Evolutionary conservation across 2,888 invertebrate genomes (phyloP).

Genomic region (Drosophila atripex): DNA sequence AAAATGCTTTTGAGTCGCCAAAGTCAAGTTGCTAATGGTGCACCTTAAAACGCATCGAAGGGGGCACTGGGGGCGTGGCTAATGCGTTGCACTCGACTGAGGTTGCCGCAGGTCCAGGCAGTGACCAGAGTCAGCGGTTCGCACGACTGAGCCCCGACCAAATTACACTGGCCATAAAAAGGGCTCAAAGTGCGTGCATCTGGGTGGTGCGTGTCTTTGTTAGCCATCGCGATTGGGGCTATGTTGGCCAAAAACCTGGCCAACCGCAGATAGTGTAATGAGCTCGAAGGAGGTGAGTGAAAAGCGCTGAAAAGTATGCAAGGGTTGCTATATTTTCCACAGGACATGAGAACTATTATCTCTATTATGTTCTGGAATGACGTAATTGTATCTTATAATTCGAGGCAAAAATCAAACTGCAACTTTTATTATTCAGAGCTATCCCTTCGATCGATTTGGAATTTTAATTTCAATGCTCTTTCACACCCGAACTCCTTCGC

Average conservation of each 20-base stretch:
- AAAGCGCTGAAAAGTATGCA: conserved; percentile 9
- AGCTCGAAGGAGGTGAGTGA: conserved; percentile 15
- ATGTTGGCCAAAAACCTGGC: conserved; percentile 9
- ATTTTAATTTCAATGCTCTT: not conserved
- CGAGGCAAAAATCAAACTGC: not conserved
- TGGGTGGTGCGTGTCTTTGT: conserved; percentile 17
- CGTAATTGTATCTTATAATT: too few relatives aligned
- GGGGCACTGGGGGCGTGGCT: conserved; percentile 31
- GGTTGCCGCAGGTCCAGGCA: conserved; percentile 38
- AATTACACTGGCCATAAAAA: conserved; percentile 55
- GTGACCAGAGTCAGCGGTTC: conserved; percentile 34
- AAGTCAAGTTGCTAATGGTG: conserved; percentile 65
- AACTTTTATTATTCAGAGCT: not conserved
- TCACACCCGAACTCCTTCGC: not conserved
- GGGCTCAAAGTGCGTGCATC: conserved; percentile 8
- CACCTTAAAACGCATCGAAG: conserved; percentile 45
- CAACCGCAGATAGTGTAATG: conserved; percentile 36
- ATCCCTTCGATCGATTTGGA: not conserved
- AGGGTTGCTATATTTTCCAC: not conserved
- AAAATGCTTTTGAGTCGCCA: conserved; percentile 59
- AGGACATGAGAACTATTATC: not conserved
- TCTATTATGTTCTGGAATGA: not conserved
- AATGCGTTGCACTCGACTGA: conserved; percentile 59
- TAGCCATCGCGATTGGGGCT: conserved; percentile 24
- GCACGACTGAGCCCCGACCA: conserved; percentile 49